Base-by-base conservation (phyloP, 2,797 vertebrate species). In the Mastacembelus armatus region DNA sequence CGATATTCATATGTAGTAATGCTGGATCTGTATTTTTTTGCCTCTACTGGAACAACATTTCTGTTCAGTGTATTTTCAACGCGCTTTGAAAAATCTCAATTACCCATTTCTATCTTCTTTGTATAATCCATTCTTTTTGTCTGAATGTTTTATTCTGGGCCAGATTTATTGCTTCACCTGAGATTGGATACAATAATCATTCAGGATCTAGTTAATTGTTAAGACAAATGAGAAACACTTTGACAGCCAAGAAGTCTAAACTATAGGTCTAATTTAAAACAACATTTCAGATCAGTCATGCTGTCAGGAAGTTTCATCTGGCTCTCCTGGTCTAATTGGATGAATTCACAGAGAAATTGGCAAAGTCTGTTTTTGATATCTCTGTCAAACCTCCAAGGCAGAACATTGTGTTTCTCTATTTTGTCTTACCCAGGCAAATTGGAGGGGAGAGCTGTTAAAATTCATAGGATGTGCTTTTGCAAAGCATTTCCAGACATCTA, bases 401-500 rank as follows among this genome's bases (percentile, higher is more conserved):
- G 65, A 80, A 70, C n/a, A 44, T 26, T 66, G 38, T 67, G 39
- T 78, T 80, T 71, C 65, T 81, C 51, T 61, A 36, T 75, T 76
- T 77, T 71, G 70, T 67, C 45, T 84, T 65, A 47, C 58, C 24
- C 50, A 43, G 52, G 44, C 14, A 7, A 71, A 61, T 67, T 47
- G 59, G 54, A 54, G 40, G 39, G 45, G 32, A 69, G 51, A 54
- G 75, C 32, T 80, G 66, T 81, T 85, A 51, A 68, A 79, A 83
- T 89, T 81, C 66, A 78, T 27, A 64, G 67, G 66, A 57, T 61
- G 63, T 74, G 64, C 71, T 63, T 84, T 73, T 78, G 57, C 75
- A 55, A 74, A 78, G 50, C 24, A 15, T 74, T 70, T 81, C 60
- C 60, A 71, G 78, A 71, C 69, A 77, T 65, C 62, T 60, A 45